Conservation (phyloP, 2,888 invertebrate species). For the Gisinianus flammeolus region DNA sequence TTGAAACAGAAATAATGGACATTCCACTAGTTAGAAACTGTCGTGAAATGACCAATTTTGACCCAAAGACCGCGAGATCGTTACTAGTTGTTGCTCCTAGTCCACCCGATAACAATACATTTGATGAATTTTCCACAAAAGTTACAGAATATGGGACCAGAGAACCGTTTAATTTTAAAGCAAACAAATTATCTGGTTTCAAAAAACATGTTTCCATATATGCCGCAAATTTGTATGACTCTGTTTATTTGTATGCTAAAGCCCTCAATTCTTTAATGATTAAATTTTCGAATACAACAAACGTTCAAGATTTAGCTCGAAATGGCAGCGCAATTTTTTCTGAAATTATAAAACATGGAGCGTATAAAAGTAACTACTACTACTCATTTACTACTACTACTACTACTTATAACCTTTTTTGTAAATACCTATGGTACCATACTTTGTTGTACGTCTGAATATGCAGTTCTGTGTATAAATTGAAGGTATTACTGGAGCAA, state of each 20-base stretch:
- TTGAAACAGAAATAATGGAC: slow-evolving; percentile 34
- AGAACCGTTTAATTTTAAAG: slow-evolving; percentile 79
- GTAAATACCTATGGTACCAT: too few species aligned
- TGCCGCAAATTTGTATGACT: slow-evolving; percentile 94
- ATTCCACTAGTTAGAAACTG: slow-evolving; percentile 42
- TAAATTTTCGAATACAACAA: neutral
- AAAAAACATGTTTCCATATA: slow-evolving; percentile 85
- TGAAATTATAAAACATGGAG: slow-evolving; percentile 81
- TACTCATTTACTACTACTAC: neutral
- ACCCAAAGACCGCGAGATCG: slow-evolving; percentile 70
- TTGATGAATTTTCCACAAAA: slow-evolving; percentile 75
- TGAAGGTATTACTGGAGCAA: slow-evolving; percentile 90
- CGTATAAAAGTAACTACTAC: slow-evolving; percentile 75
- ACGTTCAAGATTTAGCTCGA: slow-evolving; percentile 70
- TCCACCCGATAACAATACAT: slow-evolving; percentile 72
- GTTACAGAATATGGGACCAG: slow-evolving; percentile 79
- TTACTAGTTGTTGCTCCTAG: slow-evolving; percentile 88
- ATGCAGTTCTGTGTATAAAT: slow-evolving; percentile 33
- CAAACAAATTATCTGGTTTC: slow-evolving; percentile 49
- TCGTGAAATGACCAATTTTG: slow-evolving; percentile 54
- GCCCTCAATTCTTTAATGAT: neutral
- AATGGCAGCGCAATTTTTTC: slow-evolving; percentile 88
- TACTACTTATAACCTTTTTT: too few species aligned
- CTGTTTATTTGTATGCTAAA: slow-evolving; percentile 84
- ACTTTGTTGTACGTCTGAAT: too few species aligned